phyloP scores from a whole-genome alignment of 92 coral and sea anemone genomes.

The Diadumene lineata region DNA sequence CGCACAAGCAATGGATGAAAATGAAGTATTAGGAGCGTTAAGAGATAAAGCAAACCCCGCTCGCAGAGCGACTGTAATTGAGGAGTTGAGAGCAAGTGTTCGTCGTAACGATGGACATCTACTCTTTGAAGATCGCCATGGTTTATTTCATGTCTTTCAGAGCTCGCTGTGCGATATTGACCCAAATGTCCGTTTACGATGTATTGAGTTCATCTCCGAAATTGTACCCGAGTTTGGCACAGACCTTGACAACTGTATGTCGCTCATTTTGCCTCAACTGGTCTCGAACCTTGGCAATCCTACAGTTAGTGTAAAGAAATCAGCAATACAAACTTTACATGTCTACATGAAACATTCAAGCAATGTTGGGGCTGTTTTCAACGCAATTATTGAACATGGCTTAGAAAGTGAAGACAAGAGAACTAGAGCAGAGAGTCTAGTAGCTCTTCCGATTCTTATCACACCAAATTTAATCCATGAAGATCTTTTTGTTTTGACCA shows the following conservation, averaged over 20 bases:
- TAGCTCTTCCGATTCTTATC: constrained; percentile 92
- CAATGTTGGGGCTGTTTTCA: constrained; percentile 84
- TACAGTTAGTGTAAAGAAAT: constrained; percentile 90
- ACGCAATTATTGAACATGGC: constrained; percentile 92
- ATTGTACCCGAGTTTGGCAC: constrained; percentile 93
- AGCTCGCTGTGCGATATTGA: constrained; percentile 82
- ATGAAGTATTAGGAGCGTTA: constrained; percentile 89
- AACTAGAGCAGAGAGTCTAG: constrained; percentile 88
- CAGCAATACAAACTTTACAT: constrained; percentile 96
- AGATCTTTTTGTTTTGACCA: constrained; percentile 92
- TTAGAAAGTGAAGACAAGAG: constrained; percentile 90
- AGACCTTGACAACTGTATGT: constrained; percentile 93
- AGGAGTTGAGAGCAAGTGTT: constrained; percentile 81
- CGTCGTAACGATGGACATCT: constrained; percentile 98
- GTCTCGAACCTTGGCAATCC: constrained; percentile 91
- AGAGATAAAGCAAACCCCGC: constrained; percentile 73
- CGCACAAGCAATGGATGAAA: constrained; percentile 87
- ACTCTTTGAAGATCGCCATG: constrained; percentile 88
- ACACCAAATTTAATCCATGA: constrained; percentile 95
- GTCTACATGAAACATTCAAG: constrained; percentile 93
- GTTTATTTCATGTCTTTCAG: constrained; percentile 88
- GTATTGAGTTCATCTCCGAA: constrained; percentile 91
- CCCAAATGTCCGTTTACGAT: constrained; percentile 82
- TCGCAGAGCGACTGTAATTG: constrained; percentile 83
- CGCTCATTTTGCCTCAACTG: constrained; percentile 85